These are phyloP conservation scores for Sternarchorhynchus goeldii DNA, from an alignment of 2,797 vertebrate genomes.

Conservation along the genomic window DNA sequence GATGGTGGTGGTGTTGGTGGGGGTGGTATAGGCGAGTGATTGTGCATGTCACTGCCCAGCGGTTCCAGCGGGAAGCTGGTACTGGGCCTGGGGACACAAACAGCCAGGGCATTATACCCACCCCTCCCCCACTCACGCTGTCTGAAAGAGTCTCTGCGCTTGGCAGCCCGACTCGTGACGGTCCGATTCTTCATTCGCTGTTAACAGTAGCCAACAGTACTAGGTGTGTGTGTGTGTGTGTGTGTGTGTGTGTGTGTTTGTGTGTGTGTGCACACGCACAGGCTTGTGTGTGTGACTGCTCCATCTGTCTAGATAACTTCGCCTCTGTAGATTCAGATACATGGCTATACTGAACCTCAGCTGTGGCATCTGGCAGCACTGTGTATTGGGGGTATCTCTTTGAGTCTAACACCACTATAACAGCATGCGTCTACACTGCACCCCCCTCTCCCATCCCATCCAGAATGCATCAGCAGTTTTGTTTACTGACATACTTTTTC, in stretches of 20 bases:
- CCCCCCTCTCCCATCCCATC: background rate
- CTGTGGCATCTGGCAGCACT: too few species aligned
- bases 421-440: background rate
- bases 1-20: conserved; percentile 62
- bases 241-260: background rate
- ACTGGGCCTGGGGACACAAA: conserved; percentile 47
- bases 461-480: conserved; percentile 9
- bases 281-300: conserved; percentile 5
- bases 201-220: conserved; percentile 41
- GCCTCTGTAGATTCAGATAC: conserved; percentile 11
- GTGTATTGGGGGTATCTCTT: background rate
- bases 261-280: too few species aligned
- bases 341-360: too few species aligned
- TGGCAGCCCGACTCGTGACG: conserved; percentile 14
- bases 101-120: conserved; percentile 49
- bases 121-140: conserved; percentile 2
- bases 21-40: conserved; percentile 69
- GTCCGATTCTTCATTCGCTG: conserved; percentile 41
- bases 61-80: conserved; percentile 59
- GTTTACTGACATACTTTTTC: conserved; percentile 18
- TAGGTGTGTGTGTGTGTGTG: conserved; percentile 25
- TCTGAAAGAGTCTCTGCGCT: conserved; percentile 23
- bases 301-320: conserved; percentile 25
- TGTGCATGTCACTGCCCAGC: conserved; percentile 57
- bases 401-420: background rate